Percentiles rank a stretch among this genome's conserved stretches.
phyloP scores from a whole-genome alignment of 1,140 invertebrate species.

The Drosophila grimshawi region DNA sequence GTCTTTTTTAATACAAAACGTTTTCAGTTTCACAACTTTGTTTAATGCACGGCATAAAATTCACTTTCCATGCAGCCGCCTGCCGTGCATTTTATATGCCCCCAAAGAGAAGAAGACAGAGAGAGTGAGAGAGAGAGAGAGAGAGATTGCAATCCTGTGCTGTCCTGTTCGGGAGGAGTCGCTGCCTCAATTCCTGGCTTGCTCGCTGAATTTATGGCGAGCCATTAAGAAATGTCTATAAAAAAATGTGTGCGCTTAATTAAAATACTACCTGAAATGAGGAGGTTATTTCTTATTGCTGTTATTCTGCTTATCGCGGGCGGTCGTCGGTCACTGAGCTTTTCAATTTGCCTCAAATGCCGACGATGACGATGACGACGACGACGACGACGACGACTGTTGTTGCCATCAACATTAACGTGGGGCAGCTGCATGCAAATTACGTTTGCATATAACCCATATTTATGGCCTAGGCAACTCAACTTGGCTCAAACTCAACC shows the following conservation, averaged over 20 bases:
- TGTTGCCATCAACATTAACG: not conserved
- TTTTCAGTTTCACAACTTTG: conserved; percentile 69
- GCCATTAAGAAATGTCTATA: conserved; percentile 75
- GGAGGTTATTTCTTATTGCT: not conserved
- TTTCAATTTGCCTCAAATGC: conserved; percentile 60
- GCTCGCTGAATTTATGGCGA: conserved; percentile 60
- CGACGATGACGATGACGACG: conserved; percentile 7
- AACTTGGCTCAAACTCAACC: not conserved
- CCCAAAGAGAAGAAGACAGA: not conserved
- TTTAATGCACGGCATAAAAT: conserved; percentile 72
- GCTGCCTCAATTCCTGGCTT: not conserved
- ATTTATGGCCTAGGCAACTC: conserved; percentile 61
- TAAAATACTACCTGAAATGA: conserved; percentile 65
- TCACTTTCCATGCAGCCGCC: conserved; percentile 70
- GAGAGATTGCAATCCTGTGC: not conserved
- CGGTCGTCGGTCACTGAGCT: conserved; percentile 39
- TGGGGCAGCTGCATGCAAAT: conserved; percentile 57
- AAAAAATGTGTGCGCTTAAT: conserved; percentile 70
- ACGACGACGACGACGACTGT: conserved; percentile 4
- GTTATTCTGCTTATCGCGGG: conserved; percentile 8
- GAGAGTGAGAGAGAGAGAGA: not conserved
- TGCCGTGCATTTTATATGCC: conserved; percentile 63
- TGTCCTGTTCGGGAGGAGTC: not conserved
- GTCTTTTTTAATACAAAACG: conserved; percentile 55
- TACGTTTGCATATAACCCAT: conserved; percentile 54